Conservation (phyloP, 2,797 vertebrate genomes). For the Amblyopsis hoosieri region DNA sequence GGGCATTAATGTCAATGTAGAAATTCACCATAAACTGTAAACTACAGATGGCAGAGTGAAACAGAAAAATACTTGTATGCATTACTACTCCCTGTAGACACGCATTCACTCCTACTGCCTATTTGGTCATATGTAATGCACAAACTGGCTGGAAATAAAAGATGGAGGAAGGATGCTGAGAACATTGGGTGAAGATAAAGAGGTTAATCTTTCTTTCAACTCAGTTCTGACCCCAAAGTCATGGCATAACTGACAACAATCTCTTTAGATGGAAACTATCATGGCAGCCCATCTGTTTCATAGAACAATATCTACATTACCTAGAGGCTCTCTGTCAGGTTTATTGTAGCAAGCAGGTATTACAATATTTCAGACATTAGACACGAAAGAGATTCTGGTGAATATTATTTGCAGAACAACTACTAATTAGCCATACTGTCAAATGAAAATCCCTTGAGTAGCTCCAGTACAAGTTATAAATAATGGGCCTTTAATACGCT, state of each 20-base stretch:
- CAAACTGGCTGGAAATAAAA: constrained; percentile 1
- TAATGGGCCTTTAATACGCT: too few relatives aligned
- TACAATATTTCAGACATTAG: background rate
- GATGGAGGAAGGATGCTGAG: background rate
- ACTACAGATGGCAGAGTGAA: background rate
- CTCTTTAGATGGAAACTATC: background rate
- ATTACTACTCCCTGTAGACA: background rate
- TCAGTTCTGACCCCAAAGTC: constrained; percentile 13
- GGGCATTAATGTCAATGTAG: constrained; percentile 39
- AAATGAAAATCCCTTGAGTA: too few relatives aligned
- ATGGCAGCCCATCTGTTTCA: background rate
- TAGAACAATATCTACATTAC: background rate
- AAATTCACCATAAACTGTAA: constrained; percentile 22
- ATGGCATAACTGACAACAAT: constrained; percentile 14
- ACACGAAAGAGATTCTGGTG: background rate
- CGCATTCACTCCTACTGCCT: background rate
- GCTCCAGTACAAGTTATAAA: too few relatives aligned
- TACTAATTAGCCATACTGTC: too few relatives aligned
- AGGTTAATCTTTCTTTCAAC: constrained; percentile 14
- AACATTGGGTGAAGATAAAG: constrained; percentile 2
- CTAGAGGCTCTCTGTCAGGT: too few relatives aligned
- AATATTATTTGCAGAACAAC: background rate
- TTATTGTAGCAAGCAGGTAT: background rate
- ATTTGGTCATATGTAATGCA: background rate
- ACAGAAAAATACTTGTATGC: background rate